Evolutionary conservation across 1,140 invertebrate genomes (phyloP), one percentile per base, ranked within the genome.

Genomic region (Berghia stephanieae): DNA sequence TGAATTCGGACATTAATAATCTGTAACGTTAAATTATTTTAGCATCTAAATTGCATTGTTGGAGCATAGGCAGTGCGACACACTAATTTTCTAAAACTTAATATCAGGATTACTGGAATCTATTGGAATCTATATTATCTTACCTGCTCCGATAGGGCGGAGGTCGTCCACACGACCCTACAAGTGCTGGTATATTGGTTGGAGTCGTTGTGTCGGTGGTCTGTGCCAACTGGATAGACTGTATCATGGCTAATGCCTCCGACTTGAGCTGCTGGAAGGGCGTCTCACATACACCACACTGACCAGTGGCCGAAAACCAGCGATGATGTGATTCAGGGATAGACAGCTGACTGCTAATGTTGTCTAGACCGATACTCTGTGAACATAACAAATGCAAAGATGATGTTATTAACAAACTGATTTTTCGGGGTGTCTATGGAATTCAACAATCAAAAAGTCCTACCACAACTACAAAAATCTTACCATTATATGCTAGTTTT

Each of bases 211-310:
- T 42, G 74, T 44, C 68, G 1, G 79, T 80, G n/a, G 70, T 79
- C 79, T 88, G 86, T n/a, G 85, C 85, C 43, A 85, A 83, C 55
- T 86, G 82, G 66, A 88, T 84, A 71, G 82, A 85, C 74, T 86
- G 85, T 42, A 88, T 83, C 86, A 86, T 88, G n/a, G 80, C 79
- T 31, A 85, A 77, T 10, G 85, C 86, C 78, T 88, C 86, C 38
- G 83, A 83, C 57, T 84, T 85, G 21, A 88, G 77, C 38, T 84
- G 81, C 1, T 68, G 66, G 44, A 85, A 67, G 57, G 79, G 82
- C 0, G 84, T 86, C 77, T 84, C 81, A 78, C 86, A 87, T 1
- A 84, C 82, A 63, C 80, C 80, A 82, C 86, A 87, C 8, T 75
- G 75, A 34, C 81, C 84, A 52, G 70, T 76, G 42, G 71, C 74